These are phyloP conservation scores for Danionella cerebrum DNA, from an alignment of 2,113 vertebrate species.

Conservation along the genomic window DNA sequence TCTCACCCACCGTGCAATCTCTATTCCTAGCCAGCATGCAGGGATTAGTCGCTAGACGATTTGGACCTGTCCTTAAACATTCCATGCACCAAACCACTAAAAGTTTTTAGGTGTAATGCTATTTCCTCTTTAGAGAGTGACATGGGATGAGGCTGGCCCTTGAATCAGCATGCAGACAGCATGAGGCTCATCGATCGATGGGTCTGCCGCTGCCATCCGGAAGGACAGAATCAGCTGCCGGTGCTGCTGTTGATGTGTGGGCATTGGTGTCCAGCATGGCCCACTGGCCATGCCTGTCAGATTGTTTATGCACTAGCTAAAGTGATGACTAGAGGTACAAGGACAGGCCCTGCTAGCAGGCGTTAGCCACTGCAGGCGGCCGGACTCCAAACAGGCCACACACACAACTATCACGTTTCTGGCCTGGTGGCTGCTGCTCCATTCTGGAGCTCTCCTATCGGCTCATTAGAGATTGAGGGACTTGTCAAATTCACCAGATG, in stretches of 20 bases:
- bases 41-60: background rate
- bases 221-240: background rate
- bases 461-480: constrained; percentile 29
- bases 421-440: constrained; percentile 11
- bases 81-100: constrained; percentile 5
- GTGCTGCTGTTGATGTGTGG: constrained; percentile 1
- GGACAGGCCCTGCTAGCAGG: constrained; percentile 27
- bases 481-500: constrained; percentile 20
- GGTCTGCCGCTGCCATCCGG: constrained; percentile 1
- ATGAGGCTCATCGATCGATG: constrained; percentile 20
- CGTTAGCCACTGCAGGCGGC: constrained; percentile 15
- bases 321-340: constrained; percentile 31
- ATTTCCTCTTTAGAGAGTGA: constrained; percentile 3
- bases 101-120: constrained; percentile 24
- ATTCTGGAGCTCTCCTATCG: constrained; percentile 11
- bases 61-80: constrained; percentile 13
- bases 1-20: background rate
- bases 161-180: constrained; percentile 31
- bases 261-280: constrained; percentile 21
- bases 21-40: constrained; percentile 12
- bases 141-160: background rate
- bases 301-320: constrained; percentile 27
- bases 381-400: background rate
- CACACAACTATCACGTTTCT: constrained; percentile 25
- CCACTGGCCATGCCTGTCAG: constrained; percentile 19